Percentiles rank a stretch among this genome's conserved stretches.
Conservation (phyloP, 2,888 invertebrate species). For the Cephus pulcher region DNA sequence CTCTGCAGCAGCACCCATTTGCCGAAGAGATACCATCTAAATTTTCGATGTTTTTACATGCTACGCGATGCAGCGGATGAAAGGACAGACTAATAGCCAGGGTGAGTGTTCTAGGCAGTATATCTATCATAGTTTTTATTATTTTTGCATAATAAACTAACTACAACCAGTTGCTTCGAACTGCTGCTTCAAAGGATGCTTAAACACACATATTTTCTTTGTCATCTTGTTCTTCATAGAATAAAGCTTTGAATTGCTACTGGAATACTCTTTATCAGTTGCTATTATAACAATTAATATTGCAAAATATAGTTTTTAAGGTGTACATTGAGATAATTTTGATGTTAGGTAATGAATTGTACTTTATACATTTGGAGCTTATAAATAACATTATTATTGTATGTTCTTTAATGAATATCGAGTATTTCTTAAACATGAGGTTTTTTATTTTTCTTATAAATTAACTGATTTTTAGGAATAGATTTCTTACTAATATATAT, state of each 20-base stretch:
- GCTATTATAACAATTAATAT: neutral
- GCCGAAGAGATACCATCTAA: slow-evolving; percentile 49
- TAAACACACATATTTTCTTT: neutral
- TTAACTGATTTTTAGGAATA: neutral
- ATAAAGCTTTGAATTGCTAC: neutral
- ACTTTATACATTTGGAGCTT: neutral
- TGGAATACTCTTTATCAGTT: neutral
- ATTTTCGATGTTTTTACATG: slow-evolving; percentile 63
- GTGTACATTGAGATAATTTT: neutral
- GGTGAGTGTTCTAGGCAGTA: slow-evolving; percentile 45
- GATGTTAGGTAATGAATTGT: neutral
- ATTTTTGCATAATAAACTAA: neutral
- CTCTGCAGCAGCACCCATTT: slow-evolving; percentile 35
- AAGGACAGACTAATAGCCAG: slow-evolving; percentile 65
- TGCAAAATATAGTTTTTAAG: neutral
- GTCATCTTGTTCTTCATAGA: neutral
- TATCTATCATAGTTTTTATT: neutral
- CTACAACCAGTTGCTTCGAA: neutral
- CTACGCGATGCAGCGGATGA: slow-evolving; percentile 67
- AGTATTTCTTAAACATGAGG: neutral
- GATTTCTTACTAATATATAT: neutral
- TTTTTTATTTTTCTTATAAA: neutral
- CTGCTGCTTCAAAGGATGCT: neutral
- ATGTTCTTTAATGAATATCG: neutral
- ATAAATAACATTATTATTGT: neutral